Evolutionary conservation across 1,140 invertebrate genomes (phyloP), one percentile per base, ranked within the genome.

Genomic region (Pogonognathellus flavescens): DNA sequence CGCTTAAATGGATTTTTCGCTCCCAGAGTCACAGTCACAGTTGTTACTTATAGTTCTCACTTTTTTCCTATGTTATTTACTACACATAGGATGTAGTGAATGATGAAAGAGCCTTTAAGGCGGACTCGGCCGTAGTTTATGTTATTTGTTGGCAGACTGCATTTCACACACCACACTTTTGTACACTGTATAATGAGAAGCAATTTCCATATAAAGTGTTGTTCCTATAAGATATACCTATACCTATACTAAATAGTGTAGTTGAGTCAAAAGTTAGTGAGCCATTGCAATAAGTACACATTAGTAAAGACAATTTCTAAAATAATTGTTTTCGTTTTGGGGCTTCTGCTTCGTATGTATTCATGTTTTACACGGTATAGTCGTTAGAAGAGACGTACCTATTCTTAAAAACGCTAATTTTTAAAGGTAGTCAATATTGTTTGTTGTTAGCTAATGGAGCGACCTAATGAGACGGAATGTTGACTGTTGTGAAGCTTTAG

Each of bases 1-100:
- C 31, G 70, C 70, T 76, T 76, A 76, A 76, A 76, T 76, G 31
- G 41, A 76, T 76, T 76, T 50, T 76, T 76, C 53, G 31, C 31
- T 41, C 25, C 20, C 59, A 60, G 18, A 66, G 62, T 25, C 62
- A 66, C 22, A 66, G 20, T 66, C 20, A 66, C 11, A 25, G 62
- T 66, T 25, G 22, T 66, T 66, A 66, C 62, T 66, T 25, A 25
- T 14, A 25, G 62, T 66, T 66, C 62, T 66, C 62, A 66, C 62
- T 66, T 66, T 66, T 66, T 66, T 25, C 10, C 1, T 20, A 13
- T 25, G 62, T 66, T 66, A 66, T 66, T 41, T 41, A 41, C 31
- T 41, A 41, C 31, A 41, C 31, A 41, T 41, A 41, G 31, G 22
- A 25, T 66, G 22, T 66, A 25, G 25, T 1, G 20, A 66, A 60